Conservation (phyloP, 2,113 vertebrate species). For the Apus apus region DNA sequence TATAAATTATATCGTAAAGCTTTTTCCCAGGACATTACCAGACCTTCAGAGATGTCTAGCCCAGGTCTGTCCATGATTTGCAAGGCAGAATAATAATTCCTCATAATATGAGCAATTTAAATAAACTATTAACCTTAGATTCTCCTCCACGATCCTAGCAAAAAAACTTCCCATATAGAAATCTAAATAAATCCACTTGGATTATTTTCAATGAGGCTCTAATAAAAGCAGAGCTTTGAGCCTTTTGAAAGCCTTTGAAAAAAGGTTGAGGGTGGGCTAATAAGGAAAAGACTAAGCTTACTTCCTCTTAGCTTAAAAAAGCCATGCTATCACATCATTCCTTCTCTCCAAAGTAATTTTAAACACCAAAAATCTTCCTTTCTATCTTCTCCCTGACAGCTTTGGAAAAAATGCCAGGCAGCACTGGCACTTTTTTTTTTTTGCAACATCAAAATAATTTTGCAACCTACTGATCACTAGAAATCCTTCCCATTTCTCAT, state of each 20-base stretch:
- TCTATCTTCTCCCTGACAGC: neutral
- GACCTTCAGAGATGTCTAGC: neutral
- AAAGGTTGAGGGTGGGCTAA: neutral
- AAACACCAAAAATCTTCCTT: neutral
- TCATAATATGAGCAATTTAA: neutral
- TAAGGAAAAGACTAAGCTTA: neutral
- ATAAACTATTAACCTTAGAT: neutral
- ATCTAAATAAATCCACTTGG: neutral
- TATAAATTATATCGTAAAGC: neutral
- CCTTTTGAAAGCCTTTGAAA: neutral
- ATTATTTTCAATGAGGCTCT: neutral
- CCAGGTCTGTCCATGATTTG: neutral
- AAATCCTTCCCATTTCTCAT: neutral
- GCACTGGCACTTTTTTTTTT: neutral
- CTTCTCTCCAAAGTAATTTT: neutral
- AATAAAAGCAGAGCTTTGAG: neutral
- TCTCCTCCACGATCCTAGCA: neutral
- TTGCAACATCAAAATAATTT: neutral
- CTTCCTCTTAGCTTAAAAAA: neutral
- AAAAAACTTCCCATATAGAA: neutral
- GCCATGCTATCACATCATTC: neutral
- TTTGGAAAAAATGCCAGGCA: neutral
- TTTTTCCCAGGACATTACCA: neutral
- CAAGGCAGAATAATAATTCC: neutral
- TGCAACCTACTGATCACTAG: neutral